Evolutionary conservation across 2,888 invertebrate species (phyloP).

Genomic region (Melieria crassipennis): DNA sequence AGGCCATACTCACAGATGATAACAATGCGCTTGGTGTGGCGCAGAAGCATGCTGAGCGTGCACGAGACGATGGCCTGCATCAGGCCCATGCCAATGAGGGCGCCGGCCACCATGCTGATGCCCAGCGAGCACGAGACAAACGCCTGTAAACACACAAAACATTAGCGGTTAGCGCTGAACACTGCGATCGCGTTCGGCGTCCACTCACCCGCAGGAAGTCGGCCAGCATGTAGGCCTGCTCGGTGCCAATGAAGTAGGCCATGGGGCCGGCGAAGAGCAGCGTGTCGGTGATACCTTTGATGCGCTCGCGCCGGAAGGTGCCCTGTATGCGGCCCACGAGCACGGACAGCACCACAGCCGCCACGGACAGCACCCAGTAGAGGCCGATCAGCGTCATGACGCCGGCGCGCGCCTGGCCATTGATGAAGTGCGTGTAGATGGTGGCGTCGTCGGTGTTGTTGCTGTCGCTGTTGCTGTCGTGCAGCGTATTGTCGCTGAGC

Average conservation of each 20-base stretch:
- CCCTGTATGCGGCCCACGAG: constrained; percentile 66
- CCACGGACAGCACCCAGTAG: constrained; percentile 65
- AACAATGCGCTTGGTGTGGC: constrained; percentile 77
- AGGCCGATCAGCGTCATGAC: constrained; percentile 58
- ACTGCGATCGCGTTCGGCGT: no score
- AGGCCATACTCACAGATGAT: constrained; percentile 71
- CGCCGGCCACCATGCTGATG: constrained; percentile 77
- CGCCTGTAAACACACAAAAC: constrained; percentile 69
- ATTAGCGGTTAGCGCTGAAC: background rate
- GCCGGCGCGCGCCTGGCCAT: constrained; percentile 52
- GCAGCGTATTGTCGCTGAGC: constrained; percentile 37
- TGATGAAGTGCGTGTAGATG: constrained; percentile 57
- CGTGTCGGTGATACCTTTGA: constrained; percentile 66
- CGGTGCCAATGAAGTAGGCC: constrained; percentile 83
- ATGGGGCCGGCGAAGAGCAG: constrained; percentile 78
- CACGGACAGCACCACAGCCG: constrained; percentile 66
- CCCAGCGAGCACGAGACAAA: constrained; percentile 86
- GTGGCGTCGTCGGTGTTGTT: constrained; percentile 44
- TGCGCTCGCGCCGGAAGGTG: constrained; percentile 66
- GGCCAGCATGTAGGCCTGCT: constrained; percentile 85
- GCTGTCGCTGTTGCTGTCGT: constrained; percentile 17
- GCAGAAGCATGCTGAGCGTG: constrained; percentile 82
- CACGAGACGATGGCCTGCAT: constrained; percentile 81
- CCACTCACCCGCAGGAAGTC: constrained; percentile 79
- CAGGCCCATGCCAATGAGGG: constrained; percentile 78